Percentiles rank a stretch among this genome's conserved stretches.
phyloP scores from a whole-genome alignment of 2,888 invertebrate species.

The Doris montereyensis region DNA sequence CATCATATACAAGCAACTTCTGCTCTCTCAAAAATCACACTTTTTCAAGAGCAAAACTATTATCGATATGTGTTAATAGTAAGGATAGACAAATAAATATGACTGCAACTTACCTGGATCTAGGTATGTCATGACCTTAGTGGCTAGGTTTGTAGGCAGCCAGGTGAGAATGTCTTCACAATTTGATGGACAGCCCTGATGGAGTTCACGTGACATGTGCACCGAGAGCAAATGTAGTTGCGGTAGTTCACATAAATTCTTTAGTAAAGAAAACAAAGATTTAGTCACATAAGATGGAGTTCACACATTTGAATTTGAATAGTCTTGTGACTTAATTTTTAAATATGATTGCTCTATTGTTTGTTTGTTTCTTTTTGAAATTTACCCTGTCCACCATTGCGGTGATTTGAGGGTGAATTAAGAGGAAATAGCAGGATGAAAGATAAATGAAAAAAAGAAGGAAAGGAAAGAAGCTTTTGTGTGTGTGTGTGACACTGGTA shows the following conservation, averaged over 20 bases:
- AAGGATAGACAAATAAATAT: neutral
- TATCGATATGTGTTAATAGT: neutral
- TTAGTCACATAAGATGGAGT: no score
- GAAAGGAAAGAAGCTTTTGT: no score
- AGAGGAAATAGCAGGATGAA: no score
- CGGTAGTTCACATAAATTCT: slow-evolving; percentile 71
- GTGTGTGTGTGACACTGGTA: no score
- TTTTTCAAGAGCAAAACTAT: neutral
- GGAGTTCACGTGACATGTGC: slow-evolving; percentile 70
- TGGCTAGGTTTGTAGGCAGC: slow-evolving; percentile 71
- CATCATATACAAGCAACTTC: neutral
- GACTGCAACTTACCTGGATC: slow-evolving; percentile 73
- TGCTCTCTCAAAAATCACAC: neutral
- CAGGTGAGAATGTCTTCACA: slow-evolving; percentile 73
- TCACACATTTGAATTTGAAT: no score
- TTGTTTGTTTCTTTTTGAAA: no score
- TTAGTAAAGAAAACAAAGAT: no score
- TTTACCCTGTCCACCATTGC: no score
- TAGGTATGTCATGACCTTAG: slow-evolving; percentile 72
- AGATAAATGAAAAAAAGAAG: no score
- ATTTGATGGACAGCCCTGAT: slow-evolving; percentile 73
- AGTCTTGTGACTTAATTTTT: no score
- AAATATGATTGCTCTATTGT: no score
- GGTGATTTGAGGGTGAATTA: no score
- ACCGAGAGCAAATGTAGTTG: slow-evolving; percentile 73